Conservation (phyloP, 2,797 vertebrate species). For the Enteromius fasciolatus region DNA sequence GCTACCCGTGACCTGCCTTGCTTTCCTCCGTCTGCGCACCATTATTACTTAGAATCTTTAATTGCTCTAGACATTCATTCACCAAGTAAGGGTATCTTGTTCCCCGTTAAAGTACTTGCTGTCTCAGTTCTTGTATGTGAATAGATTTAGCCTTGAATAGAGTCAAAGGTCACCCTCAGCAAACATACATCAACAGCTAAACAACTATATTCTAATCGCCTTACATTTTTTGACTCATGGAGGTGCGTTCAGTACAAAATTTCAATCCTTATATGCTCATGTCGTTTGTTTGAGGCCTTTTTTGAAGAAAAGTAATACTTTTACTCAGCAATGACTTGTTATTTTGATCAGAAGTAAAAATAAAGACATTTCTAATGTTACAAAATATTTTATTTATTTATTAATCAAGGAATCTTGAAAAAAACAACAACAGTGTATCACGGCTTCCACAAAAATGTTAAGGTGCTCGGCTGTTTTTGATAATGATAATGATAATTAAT, state of each 20-base stretch:
- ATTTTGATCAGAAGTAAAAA: not conserved
- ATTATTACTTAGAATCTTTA: constrained; percentile 74
- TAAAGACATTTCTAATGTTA: not conserved
- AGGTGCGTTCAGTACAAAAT: not conserved
- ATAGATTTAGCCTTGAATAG: constrained; percentile 45
- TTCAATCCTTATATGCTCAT: not conserved
- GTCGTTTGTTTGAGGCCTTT: not conserved
- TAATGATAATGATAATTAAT: not conserved
- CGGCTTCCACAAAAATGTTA: not conserved
- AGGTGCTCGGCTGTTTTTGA: not conserved
- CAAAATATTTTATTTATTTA: not conserved
- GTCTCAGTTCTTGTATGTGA: constrained; percentile 56
- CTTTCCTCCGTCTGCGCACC: constrained; percentile 67
- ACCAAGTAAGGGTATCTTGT: constrained; percentile 75
- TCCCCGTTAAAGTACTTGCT: constrained; percentile 67
- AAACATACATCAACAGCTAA: constrained; percentile 54
- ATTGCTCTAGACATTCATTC: constrained; percentile 82
- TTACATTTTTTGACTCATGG: not conserved
- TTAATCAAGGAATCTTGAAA: not conserved
- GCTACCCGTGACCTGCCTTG: constrained; percentile 72
- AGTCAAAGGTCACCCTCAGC: constrained; percentile 50
- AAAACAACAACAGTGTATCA: not conserved
- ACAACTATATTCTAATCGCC: not conserved
- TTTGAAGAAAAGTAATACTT: not conserved
- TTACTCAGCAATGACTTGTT: not conserved